Conservation (phyloP, 1,140 invertebrate genomes). For the Meteorus sp. region DNA sequence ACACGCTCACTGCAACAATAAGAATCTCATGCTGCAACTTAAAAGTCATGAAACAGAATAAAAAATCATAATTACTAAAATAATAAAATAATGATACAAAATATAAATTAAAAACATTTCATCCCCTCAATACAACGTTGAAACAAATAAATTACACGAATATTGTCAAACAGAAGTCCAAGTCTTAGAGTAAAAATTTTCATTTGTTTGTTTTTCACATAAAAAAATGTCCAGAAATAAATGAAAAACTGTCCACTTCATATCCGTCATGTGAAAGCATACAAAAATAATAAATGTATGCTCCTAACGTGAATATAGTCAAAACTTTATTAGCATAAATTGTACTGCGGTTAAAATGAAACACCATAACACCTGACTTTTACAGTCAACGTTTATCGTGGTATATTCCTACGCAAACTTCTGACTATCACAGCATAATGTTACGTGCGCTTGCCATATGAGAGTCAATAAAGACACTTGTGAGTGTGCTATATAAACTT, state of each 20-base stretch:
- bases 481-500: background rate
- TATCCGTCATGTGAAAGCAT: no score
- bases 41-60: no score
- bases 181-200: no score
- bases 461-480: constrained; percentile 2
- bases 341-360: constrained; percentile 38
- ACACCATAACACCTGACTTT: constrained; percentile 51
- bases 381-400: constrained; percentile 49
- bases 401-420: constrained; percentile 43
- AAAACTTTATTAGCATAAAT: constrained; percentile 51
- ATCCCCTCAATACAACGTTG: no score
- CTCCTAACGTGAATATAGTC: constrained; percentile 41
- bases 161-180: no score
- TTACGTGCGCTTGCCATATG: constrained; percentile 20
- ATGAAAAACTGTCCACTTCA: no score
- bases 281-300: constrained; percentile 33
- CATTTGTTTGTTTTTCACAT: no score
- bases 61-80: background rate
- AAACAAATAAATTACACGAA: no score
- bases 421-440: constrained; percentile 29
- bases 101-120: no score
- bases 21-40: background rate
- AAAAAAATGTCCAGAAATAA: no score
- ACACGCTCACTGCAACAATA: background rate
- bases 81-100: no score